Percentiles rank a stretch among this genome's conserved stretches.
These are phyloP conservation scores for Solen grandis DNA, from an alignment of 1,140 invertebrate species.

Conservation along the genomic window DNA sequence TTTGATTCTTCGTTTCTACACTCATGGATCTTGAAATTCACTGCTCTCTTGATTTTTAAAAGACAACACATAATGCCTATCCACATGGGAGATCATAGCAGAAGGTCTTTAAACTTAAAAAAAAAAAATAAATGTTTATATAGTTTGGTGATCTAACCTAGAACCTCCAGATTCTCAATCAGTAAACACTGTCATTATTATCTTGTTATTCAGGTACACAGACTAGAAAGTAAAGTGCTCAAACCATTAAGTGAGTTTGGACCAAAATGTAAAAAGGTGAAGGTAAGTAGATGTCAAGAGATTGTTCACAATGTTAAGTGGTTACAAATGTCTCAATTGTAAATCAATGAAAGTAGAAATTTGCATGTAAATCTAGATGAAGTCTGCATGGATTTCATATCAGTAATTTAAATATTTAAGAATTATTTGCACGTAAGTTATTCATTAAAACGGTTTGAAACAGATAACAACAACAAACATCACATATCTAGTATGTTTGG, in stretches of 20 bases:
- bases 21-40: too few relatives aligned
- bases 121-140: too few relatives aligned
- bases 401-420: too few relatives aligned
- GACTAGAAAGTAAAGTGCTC: slow-evolving; percentile 66
- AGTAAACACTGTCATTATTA: not conserved
- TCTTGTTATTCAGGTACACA: slow-evolving; percentile 59
- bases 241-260: slow-evolving; percentile 66
- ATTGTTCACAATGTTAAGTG: not conserved
- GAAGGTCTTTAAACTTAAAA: too few relatives aligned
- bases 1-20: too few relatives aligned
- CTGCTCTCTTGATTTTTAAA: too few relatives aligned
- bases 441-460: too few relatives aligned
- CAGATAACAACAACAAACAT: too few relatives aligned
- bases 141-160: not conserved
- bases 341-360: not conserved
- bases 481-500: too few relatives aligned
- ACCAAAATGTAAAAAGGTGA: slow-evolving; percentile 64
- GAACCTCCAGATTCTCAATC: not conserved
- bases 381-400: not conserved
- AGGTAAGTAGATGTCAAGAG: slow-evolving; percentile 62
- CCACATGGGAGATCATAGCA: too few relatives aligned
- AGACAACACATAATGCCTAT: too few relatives aligned
- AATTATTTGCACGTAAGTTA: too few relatives aligned
- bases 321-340: not conserved
- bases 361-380: not conserved